Evolutionary conservation across 1,140 invertebrate species (phyloP), one percentile per base, ranked within the genome.

Genomic region (Rhagoletis zephyria): DNA sequence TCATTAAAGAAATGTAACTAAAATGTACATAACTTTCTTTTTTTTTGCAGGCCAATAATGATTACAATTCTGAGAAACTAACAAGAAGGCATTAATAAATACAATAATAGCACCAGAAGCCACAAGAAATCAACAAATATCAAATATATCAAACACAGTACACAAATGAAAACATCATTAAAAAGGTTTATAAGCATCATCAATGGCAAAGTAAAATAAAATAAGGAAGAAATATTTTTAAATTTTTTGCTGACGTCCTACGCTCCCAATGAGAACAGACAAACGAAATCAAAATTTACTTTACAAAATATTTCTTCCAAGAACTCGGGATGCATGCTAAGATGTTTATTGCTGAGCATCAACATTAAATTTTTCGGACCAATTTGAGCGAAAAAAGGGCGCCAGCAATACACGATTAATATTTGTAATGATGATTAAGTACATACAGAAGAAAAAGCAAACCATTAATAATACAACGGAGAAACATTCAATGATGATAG

Each of bases 11-110:
- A 56, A 5, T 56, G 5, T 56, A 10, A 56, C 51, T 56, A 56
- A 56, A 56, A 16, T 30, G 30, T 30, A 30, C 30, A 30, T 81
- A 16, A 45, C 40, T 19, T 64, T 77, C 9, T 4, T 42, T 14
- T 81, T 81, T n/a, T 87, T 88, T 89, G 5, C 64, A 91, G 91
- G 91, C 89, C 91, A 91, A 91, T 91, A 91, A 90, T 91, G 91
- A 89, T 89, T 87, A 89, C 85, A 86, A 77, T 59, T 88, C 89
- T 87, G 19, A 87, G 30, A 67, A 90, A 88, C 89, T 90, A 89
- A 90, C 89, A 90, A 85, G 4, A 90, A 89, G 63, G n/a, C 70
- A 48, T 45, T 45, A 64, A 45, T 42, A 7, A 48, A 9, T 59
- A 87, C n/a, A 65, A 59, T 30, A 85, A 4, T 61, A 19, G 40